These are phyloP conservation scores for Manacus vitellinus DNA, from an alignment of 2,113 vertebrate species.

Conservation along the genomic window DNA sequence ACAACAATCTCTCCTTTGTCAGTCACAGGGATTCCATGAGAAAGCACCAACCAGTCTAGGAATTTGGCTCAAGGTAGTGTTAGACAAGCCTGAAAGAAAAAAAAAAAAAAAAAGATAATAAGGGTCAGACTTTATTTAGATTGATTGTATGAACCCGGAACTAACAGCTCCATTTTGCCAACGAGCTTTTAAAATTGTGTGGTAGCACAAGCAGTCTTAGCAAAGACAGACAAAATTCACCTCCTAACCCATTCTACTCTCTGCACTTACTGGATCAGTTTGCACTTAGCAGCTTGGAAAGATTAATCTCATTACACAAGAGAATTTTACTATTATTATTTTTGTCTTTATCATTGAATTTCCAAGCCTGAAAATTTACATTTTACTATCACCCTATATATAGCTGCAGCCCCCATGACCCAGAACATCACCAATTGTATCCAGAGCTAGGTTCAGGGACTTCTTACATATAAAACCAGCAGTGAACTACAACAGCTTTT, in stretches of 20 bases:
- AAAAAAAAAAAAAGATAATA: neutral
- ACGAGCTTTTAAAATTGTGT: neutral
- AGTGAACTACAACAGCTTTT: neutral
- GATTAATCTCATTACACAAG: neutral
- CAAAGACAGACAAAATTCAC: neutral
- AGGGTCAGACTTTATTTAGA: neutral
- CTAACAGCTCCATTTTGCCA: neutral
- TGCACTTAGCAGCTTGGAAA: neutral
- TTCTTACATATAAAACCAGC: neutral
- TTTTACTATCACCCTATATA: neutral
- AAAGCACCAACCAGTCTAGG: constrained; percentile 15
- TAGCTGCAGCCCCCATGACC: neutral
- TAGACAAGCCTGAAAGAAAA: constrained; percentile 8
- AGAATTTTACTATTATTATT: neutral
- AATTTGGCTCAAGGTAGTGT: neutral
- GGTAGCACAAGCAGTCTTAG: neutral
- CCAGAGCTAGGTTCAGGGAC: neutral
- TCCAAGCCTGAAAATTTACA: neutral
- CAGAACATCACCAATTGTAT: neutral
- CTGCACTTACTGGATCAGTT: neutral
- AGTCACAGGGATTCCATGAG: constrained; percentile 21
- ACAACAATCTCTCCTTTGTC: constrained; percentile 50
- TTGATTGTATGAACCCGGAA: neutral
- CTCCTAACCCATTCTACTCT: neutral
- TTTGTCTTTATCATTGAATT: neutral